These are phyloP conservation scores for Lamellibrachia satsuma DNA, from an alignment of 2,888 invertebrate species.

Conservation along the genomic window DNA sequence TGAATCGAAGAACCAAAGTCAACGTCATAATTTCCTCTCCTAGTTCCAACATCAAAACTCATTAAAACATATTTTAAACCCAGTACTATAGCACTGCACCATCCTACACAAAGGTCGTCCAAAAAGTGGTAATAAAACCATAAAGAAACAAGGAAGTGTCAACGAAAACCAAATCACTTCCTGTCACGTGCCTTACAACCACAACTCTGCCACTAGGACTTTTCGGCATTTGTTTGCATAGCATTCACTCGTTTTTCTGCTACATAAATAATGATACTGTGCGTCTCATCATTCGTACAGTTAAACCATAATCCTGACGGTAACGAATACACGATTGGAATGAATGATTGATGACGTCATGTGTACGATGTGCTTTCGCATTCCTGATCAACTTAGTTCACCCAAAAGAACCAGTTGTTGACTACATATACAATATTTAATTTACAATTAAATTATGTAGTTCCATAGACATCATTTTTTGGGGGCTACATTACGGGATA, in stretches of 20 bases:
- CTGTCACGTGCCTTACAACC: slow-evolving; percentile 6
- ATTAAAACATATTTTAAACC: background rate
- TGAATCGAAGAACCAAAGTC: no score
- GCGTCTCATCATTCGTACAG: background rate
- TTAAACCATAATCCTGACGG: background rate
- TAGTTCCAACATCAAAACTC: no score
- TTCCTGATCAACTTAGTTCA: background rate
- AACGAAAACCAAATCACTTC: background rate
- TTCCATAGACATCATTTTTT: background rate
- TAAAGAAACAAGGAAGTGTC: slow-evolving; percentile 9
- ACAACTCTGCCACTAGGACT: background rate
- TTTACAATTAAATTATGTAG: background rate
- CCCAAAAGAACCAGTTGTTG: background rate
- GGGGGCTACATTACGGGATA: background rate
- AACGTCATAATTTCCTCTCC: no score
- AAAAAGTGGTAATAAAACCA: background rate
- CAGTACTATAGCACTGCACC: background rate
- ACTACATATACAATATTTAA: background rate
- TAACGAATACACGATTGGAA: background rate
- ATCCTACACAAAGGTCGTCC: background rate
- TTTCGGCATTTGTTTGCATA: background rate
- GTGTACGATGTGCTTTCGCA: background rate
- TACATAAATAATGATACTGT: background rate
- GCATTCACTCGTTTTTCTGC: background rate
- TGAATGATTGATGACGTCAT: slow-evolving; percentile 17